phyloP scores from a whole-genome alignment of 2,888 invertebrate genomes.

The Rhamnusium bicolor region DNA sequence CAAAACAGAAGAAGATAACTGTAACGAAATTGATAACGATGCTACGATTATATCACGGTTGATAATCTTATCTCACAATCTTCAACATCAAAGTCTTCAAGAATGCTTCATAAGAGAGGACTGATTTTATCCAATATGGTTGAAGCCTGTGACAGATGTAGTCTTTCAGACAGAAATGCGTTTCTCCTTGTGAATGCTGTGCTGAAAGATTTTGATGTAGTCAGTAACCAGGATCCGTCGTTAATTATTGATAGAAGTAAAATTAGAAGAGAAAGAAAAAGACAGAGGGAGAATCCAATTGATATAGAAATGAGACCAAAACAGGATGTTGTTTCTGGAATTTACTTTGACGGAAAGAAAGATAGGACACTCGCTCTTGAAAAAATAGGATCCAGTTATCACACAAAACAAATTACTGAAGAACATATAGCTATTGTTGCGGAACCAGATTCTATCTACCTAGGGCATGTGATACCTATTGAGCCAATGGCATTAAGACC shows the following conservation, averaged over 20 bases:
- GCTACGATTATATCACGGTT: neutral
- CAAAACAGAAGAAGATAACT: constrained; percentile 1
- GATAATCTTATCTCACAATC: no score
- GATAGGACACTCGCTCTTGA: neutral
- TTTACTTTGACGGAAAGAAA: neutral
- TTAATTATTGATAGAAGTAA: neutral
- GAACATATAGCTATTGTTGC: neutral
- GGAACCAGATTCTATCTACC: neutral
- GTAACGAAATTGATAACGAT: neutral
- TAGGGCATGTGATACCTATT: neutral
- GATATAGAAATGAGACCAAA: neutral
- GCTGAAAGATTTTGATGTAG: neutral
- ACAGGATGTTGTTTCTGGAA: neutral
- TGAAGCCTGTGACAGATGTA: no score
- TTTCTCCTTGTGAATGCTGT: neutral
- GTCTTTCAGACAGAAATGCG: neutral
- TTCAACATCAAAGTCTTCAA: no score
- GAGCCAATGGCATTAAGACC: neutral
- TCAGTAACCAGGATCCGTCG: neutral
- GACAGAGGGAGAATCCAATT: neutral
- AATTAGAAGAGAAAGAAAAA: neutral
- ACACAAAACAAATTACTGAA: neutral
- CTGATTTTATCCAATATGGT: no score
- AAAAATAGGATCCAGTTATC: neutral
- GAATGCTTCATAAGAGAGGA: no score